Evolutionary conservation across 2,888 invertebrate genomes (phyloP), one percentile per base, ranked within the genome.

Genomic region (Plusia festucae): DNA sequence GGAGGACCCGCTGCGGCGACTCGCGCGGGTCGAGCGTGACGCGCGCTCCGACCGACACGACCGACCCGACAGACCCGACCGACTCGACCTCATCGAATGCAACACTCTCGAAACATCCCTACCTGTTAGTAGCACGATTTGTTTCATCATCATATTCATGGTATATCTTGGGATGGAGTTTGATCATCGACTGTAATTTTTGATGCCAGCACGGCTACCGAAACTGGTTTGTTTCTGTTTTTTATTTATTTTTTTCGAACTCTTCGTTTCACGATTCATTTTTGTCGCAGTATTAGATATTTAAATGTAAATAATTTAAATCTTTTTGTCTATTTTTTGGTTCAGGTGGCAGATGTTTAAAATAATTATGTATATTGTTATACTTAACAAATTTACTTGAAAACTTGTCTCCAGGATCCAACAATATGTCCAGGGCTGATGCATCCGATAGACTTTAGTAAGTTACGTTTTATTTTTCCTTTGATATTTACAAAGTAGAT

Each of bases 371-470:
- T 9, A 24, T 30, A 30, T 2, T 30, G 30, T 30, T 1, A 30
- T 9, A 30, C 1, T 30, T 9, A 30, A 30, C 30, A 30, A 30
- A 30, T 24, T 24, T 3, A 24, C 24, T 24, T 24, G 24, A 3
- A 24, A 53, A 9, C 54, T 66, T 68, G 40, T 65, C 89, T 89
- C 15, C 88, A 94, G 94, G 90, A 94, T 58, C 89, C 90, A 4
- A 85, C 86, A 22, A 80, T 87, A 61, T 80, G 85, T 13, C 65
- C 82, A 4, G 91, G 93, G 0, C 81, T 94, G 22, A 84, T 84
- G 72, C 91, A 93, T 83, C 94, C 94, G 70, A 90, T 96, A 63
- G 95, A 96, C 73, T 95, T 94, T 73, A 90, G 96, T 96, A 88
- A 94, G 95, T 91, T 9, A n/a, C 6, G 15, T 40, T 40, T 40